phyloP scores from a whole-genome alignment of 2,797 vertebrate species.

The Avahi laniger region DNA sequence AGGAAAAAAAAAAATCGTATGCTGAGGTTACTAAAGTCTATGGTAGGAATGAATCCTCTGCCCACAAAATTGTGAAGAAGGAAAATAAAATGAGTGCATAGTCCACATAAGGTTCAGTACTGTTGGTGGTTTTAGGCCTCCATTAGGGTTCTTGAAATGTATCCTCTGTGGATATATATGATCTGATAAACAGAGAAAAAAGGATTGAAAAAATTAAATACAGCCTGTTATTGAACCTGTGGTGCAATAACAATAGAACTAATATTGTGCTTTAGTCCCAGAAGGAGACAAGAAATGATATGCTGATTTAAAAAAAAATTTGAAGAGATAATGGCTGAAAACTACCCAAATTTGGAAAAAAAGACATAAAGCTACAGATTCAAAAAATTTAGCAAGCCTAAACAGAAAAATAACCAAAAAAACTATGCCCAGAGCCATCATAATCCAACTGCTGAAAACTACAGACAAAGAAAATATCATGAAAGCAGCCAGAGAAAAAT shows the following conservation, averaged over 20 bases:
- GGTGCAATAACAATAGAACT: not conserved
- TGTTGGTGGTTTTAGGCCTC: not conserved
- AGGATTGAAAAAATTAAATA: not conserved
- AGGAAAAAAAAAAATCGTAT: not conserved
- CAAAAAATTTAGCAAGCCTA: not conserved
- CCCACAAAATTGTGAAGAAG: not conserved
- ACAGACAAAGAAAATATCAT: not conserved
- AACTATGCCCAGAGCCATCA: not conserved
- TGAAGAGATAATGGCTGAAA: not conserved
- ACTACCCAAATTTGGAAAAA: not conserved
- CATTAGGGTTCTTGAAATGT: not conserved
- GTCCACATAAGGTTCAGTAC: not conserved
- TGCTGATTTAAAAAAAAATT: not conserved
- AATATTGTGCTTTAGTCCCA: not conserved
- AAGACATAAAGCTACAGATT: not conserved
- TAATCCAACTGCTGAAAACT: not conserved
- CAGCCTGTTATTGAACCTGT: not conserved
- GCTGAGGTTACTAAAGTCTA: not conserved
- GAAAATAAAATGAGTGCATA: not conserved
- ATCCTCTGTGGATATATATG: not conserved
- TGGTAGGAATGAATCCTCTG: not conserved
- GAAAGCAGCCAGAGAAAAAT: not conserved
- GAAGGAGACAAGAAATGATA: not conserved
- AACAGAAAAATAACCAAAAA: conserved; percentile 4
- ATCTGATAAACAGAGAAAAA: not conserved